These are phyloP conservation scores for Phylloscopus whistleri DNA, from an alignment of 2,113 vertebrate species.

Conservation along the genomic window DNA sequence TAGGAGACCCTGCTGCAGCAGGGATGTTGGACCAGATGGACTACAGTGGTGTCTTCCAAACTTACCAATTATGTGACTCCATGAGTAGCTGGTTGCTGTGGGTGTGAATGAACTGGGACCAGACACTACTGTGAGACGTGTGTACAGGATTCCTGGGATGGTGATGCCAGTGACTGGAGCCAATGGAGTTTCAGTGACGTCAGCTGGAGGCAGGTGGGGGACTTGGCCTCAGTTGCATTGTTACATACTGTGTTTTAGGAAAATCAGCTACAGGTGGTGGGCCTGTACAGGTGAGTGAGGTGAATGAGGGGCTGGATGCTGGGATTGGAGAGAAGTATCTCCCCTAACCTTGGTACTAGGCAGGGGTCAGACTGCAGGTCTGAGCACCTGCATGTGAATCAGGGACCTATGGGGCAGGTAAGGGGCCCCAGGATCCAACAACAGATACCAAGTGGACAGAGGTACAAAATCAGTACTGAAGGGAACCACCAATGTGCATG, in stretches of 20 bases:
- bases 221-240: rapidly evolving
- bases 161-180: not conserved
- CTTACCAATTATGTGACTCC: not conserved
- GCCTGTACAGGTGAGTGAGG: not conserved
- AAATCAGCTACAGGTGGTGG: rapidly evolving
- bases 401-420: not conserved
- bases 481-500: rapidly evolving
- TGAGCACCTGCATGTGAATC: not conserved
- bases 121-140: not conserved
- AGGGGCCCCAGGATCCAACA: not conserved
- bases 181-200: not conserved
- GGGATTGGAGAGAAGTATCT: not conserved
- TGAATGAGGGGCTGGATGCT: not conserved
- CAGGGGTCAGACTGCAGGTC: rapidly evolving
- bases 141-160: not conserved
- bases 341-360: not conserved
- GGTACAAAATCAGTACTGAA: not conserved
- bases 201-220: rapidly evolving
- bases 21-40: not conserved
- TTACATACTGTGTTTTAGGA: not conserved
- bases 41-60: not conserved
- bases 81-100: not conserved
- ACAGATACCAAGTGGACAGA: rapidly evolving
- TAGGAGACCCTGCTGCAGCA: not conserved
- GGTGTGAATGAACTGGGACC: not conserved